phyloP scores from a whole-genome alignment of 1,140 invertebrate genomes.

The Leptinotarsa texana region DNA sequence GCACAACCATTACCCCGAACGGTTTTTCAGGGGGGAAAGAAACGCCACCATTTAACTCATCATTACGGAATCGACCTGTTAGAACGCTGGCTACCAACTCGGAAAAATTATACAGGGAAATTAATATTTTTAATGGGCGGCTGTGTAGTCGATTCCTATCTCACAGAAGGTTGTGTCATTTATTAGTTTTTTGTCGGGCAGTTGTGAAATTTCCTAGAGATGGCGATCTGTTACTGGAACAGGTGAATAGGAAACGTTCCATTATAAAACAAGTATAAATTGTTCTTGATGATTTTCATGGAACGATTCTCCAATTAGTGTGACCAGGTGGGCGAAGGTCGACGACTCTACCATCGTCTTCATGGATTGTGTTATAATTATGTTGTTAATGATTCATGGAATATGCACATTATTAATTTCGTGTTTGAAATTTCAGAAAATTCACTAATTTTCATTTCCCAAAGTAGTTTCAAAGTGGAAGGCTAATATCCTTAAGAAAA shows the following conservation, averaged over 20 bases:
- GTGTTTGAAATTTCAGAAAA: no score
- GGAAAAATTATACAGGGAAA: neutral
- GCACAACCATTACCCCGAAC: slow-evolving; percentile 1
- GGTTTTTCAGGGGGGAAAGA: slow-evolving; percentile 14
- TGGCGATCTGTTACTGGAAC: neutral
- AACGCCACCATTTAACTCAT: slow-evolving; percentile 13
- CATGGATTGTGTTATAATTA: no score
- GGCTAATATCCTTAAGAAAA: no score
- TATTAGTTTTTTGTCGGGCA: neutral
- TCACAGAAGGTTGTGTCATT: neutral
- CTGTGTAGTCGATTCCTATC: neutral
- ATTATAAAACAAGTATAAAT: neutral
- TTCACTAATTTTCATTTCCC: no score
- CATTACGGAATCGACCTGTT: neutral
- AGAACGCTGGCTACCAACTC: neutral
- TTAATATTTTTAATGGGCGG: slow-evolving; percentile 3
- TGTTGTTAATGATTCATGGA: no score
- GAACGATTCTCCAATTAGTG: no score
- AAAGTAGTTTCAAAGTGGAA: no score
- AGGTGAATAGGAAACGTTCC: neutral
- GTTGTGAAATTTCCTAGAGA: neutral
- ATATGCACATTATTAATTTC: no score
- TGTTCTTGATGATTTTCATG: neutral
- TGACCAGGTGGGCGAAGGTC: no score
- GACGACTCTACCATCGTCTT: no score